Evolutionary conservation across 2,797 vertebrate species (phyloP).

Genomic region (Falco biarmicus): DNA sequence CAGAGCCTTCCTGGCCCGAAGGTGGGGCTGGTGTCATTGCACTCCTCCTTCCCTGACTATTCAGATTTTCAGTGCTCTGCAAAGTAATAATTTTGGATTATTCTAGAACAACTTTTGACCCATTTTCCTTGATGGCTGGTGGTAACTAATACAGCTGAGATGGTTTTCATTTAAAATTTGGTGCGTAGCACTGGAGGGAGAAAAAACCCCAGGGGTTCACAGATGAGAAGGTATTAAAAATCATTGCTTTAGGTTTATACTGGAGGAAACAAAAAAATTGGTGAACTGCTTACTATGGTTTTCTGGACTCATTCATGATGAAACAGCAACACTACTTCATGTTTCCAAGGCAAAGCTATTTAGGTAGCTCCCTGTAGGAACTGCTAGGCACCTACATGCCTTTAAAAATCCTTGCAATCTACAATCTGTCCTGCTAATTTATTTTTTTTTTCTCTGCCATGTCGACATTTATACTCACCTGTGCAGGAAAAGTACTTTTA

Average conservation of each 20-base stretch:
- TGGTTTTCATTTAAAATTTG: background rate
- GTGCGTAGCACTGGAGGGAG: background rate
- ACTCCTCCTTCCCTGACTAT: background rate
- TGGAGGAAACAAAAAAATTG: background rate
- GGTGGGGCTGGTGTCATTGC: background rate
- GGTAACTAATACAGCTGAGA: background rate
- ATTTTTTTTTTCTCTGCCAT: background rate
- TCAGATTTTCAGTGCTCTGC: background rate
- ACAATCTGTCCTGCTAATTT: background rate
- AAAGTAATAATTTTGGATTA: background rate
- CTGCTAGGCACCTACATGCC: background rate
- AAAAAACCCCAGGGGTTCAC: background rate
- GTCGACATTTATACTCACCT: rapidly evolving
- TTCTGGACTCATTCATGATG: background rate
- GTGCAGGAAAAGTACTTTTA: background rate
- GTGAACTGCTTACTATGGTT: background rate
- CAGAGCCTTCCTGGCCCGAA: background rate
- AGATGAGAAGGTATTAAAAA: background rate
- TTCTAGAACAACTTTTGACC: background rate
- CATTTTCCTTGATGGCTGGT: background rate
- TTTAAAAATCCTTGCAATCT: background rate
- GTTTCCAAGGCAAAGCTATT: background rate
- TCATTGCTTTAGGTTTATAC: background rate
- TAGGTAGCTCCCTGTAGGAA: background rate
- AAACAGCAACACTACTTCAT: background rate